Percentiles rank a stretch among this genome's conserved stretches.
phyloP scores from a whole-genome alignment of 2,797 vertebrate genomes.

The Myotis myotis region DNA sequence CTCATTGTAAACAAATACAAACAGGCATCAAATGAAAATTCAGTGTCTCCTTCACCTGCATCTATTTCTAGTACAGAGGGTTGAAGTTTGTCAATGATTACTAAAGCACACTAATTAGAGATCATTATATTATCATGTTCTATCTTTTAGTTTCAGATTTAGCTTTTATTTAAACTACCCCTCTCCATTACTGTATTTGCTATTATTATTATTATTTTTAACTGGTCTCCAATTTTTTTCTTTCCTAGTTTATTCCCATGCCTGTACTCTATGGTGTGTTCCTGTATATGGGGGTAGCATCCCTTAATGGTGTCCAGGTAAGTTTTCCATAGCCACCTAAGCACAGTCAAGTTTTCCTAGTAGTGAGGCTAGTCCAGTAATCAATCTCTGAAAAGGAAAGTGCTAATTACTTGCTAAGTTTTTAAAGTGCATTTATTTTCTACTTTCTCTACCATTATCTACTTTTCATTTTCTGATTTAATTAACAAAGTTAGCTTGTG shows the following conservation, averaged over 20 bases:
- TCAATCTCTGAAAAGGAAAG: neutral
- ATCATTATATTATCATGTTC: neutral
- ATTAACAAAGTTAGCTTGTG: neutral
- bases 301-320: conserved; percentile 97
- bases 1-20: neutral
- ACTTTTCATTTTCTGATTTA: conserved; percentile 1
- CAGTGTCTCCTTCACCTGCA: neutral
- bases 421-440: conserved; percentile 31
- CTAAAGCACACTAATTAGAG: neutral
- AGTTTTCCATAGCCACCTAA: conserved; percentile 56
- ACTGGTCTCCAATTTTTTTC: neutral
- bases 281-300: conserved; percentile 98
- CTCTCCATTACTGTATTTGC: neutral
- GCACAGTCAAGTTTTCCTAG: neutral
- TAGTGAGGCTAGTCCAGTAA: neutral
- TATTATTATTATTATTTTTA: neutral
- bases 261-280: conserved; percentile 98
- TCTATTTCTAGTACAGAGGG: neutral
- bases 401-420: neutral
- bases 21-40: neutral
- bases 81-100: neutral
- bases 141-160: conserved; percentile 16
- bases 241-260: conserved; percentile 95
- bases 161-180: neutral
- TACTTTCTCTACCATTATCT: neutral